phyloP scores from a whole-genome alignment of 2,797 vertebrate species.

The Notolabrus celidotus region DNA sequence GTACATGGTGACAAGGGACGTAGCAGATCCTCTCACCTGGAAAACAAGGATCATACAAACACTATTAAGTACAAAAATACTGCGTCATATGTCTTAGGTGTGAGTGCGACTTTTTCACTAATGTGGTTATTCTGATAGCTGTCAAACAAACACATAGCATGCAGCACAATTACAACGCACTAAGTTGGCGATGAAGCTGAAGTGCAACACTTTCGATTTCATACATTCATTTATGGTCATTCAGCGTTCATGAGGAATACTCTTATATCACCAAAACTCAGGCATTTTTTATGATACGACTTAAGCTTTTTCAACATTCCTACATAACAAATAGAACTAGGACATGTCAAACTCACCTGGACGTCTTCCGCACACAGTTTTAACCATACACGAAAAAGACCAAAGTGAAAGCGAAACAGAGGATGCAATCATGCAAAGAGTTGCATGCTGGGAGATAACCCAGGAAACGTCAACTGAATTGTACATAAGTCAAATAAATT shows the following conservation, averaged over 20 bases:
- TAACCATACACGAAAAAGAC: neutral
- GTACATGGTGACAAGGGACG: constrained; percentile 61
- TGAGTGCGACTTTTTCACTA: neutral
- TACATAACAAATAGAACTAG: too few species aligned
- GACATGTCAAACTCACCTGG: constrained; percentile 27
- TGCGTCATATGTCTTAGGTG: neutral
- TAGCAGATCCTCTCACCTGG: constrained; percentile 50
- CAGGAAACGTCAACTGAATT: neutral
- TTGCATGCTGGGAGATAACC: constrained; percentile 73
- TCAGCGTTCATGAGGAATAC: too few species aligned
- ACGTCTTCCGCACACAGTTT: neutral
- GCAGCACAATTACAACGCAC: neutral
- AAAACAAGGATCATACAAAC: constrained; percentile 1
- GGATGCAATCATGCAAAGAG: accelerated
- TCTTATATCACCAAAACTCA: neutral
- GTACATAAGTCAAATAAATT: neutral
- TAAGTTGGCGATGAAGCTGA: neutral
- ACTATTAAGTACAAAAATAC: neutral
- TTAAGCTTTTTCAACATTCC: neutral
- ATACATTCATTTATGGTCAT: constrained; percentile 8
- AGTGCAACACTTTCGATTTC: constrained; percentile 43
- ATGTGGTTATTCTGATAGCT: neutral
- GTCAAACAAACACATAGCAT: neutral
- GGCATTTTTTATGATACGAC: accelerated
- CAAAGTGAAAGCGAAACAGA: constrained; percentile 79